Evolutionary conservation across 2,888 invertebrate species (phyloP).

Genomic region (Melanargia galathea): DNA sequence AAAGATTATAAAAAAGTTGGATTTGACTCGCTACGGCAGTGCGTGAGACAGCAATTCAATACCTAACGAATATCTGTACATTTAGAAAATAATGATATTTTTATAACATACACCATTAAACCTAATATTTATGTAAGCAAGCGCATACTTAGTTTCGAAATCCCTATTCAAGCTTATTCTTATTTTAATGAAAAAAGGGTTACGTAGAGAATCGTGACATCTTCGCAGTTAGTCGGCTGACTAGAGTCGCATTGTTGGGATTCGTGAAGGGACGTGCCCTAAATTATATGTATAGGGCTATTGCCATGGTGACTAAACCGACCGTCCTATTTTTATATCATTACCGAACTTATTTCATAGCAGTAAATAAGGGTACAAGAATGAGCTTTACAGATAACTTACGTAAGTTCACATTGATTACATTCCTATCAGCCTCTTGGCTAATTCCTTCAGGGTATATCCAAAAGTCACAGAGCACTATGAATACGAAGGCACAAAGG

Average conservation of each 20-base stretch:
- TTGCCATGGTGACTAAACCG: slow-evolving; percentile 11
- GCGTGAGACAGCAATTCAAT: too few species aligned
- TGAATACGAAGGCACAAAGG: too few species aligned
- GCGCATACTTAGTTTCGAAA: not conserved
- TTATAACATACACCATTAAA: too few species aligned
- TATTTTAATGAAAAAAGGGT: slow-evolving; percentile 21
- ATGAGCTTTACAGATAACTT: too few species aligned
- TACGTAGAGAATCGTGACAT: slow-evolving; percentile 28
- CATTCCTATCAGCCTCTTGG: too few species aligned
- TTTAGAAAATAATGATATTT: too few species aligned
- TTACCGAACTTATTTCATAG: not conserved
- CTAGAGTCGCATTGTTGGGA: slow-evolving; percentile 20
- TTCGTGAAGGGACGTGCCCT: slow-evolving; percentile 45
- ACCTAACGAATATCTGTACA: too few species aligned
- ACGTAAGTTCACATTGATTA: too few species aligned
- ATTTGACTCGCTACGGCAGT: too few species aligned
- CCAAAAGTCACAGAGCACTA: too few species aligned
- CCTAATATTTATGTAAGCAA: not conserved
- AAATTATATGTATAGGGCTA: slow-evolving; percentile 39
- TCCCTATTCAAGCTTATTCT: slow-evolving; percentile 16
- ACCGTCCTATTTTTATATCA: not conserved
- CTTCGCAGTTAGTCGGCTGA: slow-evolving; percentile 21
- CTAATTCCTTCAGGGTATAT: too few species aligned
- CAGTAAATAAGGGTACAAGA: not conserved
- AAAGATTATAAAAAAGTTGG: too few species aligned